Percentiles rank a stretch among this genome's conserved stretches.
These are phyloP conservation scores for Drosophila prosaltans DNA, from an alignment of 1,140 invertebrate genomes.

Conservation along the genomic window DNA sequence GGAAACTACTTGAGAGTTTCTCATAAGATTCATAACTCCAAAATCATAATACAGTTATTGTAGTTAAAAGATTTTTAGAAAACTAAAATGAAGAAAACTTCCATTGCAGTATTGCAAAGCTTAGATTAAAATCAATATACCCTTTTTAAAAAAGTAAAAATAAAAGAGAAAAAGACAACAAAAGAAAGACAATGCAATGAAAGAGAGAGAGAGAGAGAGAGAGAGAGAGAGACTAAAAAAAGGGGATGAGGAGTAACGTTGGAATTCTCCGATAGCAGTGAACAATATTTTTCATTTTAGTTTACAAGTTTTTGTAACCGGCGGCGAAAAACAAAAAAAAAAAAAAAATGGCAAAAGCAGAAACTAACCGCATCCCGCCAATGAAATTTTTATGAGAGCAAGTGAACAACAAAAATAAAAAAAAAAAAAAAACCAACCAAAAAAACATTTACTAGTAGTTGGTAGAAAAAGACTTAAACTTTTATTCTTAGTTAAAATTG, in stretches of 20 bases:
- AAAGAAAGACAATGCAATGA: constrained; percentile 13
- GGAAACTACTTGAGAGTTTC: no score
- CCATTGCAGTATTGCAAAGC: no score
- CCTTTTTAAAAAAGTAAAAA: neutral
- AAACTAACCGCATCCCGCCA: constrained; percentile 35
- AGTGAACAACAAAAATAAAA: constrained; percentile 22
- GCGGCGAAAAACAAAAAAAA: constrained; percentile 6
- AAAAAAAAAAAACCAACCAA: neutral
- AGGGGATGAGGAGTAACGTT: constrained; percentile 9
- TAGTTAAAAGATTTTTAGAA: no score
- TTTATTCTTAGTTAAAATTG: neutral
- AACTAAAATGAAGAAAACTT: no score
- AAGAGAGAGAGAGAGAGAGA: neutral
- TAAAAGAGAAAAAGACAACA: constrained; percentile 17
- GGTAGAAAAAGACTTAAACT: neutral
- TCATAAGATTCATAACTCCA: no score
- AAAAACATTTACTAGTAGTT: neutral
- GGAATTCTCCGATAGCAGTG: constrained; percentile 50
- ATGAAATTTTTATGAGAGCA: constrained; percentile 55
- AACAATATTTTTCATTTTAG: constrained; percentile 75
- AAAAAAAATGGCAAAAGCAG: no score
- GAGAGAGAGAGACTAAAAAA: neutral
- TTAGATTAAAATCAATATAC: neutral
- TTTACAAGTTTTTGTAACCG: constrained; percentile 58
- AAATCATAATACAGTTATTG: no score